phyloP scores from a whole-genome alignment of 2,113 vertebrate species.

The Platycercus adscitus region DNA sequence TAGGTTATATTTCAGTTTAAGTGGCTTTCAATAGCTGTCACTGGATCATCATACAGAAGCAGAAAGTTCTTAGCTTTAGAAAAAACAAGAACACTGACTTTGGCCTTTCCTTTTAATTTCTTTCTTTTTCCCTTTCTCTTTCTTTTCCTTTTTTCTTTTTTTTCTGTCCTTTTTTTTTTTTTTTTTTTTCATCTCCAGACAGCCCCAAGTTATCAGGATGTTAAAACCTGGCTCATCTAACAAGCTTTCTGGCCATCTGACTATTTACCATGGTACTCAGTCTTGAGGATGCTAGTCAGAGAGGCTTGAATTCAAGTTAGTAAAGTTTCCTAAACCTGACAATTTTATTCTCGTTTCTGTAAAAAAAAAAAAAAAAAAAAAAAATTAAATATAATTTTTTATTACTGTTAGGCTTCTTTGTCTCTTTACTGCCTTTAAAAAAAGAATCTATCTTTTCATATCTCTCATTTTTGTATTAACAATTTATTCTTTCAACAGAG shows the following conservation, averaged over 20 bases:
- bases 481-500: slow-evolving; percentile 34
- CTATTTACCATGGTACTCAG: not conserved
- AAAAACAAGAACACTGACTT: not conserved
- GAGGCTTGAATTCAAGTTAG: not conserved
- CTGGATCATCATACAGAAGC: not conserved
- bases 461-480: slow-evolving; percentile 16
- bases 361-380: not conserved
- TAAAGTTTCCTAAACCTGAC: not conserved
- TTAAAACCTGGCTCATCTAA: not conserved
- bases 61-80: not conserved
- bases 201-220: not conserved
- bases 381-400: not conserved
- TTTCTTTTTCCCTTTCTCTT: not conserved
- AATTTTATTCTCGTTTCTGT: not conserved
- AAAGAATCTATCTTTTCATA: not conserved
- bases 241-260: not conserved
- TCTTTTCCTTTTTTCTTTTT: not conserved
- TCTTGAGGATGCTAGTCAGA: not conserved
- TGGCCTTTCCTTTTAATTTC: not conserved
- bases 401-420: not conserved
- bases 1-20: not conserved
- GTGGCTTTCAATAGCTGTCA: not conserved
- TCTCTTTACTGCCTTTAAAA: not conserved
- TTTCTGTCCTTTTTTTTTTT: not conserved
- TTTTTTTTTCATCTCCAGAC: not conserved